A percentile compares a stretch with the other conserved stretches of the same genome.
Evolutionary conservation across 2,888 invertebrate genomes (phyloP).

Genomic region (Cryptocheilus praepositus): DNA sequence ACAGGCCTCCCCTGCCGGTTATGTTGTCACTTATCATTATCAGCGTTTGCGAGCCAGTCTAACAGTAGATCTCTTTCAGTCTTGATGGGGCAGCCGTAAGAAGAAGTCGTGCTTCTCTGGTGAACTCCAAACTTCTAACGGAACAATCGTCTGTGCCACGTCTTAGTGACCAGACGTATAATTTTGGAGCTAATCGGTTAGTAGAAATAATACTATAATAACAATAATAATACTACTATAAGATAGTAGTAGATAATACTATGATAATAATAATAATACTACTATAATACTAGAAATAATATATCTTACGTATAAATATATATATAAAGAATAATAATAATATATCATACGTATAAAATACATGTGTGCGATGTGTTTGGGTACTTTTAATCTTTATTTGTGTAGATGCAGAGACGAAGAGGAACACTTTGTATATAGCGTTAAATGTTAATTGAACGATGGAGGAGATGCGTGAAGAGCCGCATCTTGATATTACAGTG

Average conservation of each 20-base stretch:
- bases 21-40: conserved; percentile 37
- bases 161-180: too few relatives aligned
- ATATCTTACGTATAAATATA: too few relatives aligned
- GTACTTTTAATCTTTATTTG: conserved; percentile 5
- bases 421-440: neutral
- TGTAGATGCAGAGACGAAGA: neutral
- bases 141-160: too few relatives aligned
- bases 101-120: neutral
- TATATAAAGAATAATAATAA: too few relatives aligned
- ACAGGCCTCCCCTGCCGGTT: conserved; percentile 8
- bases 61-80: conserved; percentile 22
- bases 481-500: conserved; percentile 79
- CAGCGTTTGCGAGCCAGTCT: conserved; percentile 20
- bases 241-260: too few relatives aligned
- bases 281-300: too few relatives aligned
- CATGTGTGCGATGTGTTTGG: too few relatives aligned
- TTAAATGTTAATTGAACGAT: conserved; percentile 31
- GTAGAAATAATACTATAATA: too few relatives aligned
- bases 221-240: too few relatives aligned
- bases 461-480: conserved; percentile 54
- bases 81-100: conserved; percentile 5
- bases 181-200: too few relatives aligned
- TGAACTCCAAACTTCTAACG: too few relatives aligned
- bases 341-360: conserved; percentile 3
- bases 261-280: too few relatives aligned